Conservation (phyloP, 2,797 vertebrate species). For the Xenops minutus region DNA sequence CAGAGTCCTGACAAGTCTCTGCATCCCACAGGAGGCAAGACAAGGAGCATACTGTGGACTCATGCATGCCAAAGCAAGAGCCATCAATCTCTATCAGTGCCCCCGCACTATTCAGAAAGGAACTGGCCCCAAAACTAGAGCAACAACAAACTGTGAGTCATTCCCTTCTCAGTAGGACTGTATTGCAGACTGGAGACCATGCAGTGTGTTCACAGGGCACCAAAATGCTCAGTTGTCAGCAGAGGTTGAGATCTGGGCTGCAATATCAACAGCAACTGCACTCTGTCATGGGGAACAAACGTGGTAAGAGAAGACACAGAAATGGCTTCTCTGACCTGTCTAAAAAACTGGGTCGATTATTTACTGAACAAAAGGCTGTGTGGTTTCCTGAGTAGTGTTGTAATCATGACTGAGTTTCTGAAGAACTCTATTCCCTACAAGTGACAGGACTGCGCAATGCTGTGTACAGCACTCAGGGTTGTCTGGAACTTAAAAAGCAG, state of each 20-base stretch:
- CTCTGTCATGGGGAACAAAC: not conserved
- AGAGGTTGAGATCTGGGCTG: not conserved
- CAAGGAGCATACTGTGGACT: not conserved
- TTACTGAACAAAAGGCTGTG: not conserved
- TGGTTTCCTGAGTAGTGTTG: not conserved
- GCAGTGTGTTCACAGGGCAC: not conserved
- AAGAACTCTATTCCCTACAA: not conserved
- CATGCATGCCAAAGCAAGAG: fast-evolving
- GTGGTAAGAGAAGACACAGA: not conserved
- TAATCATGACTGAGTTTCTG: not conserved
- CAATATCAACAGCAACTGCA: not conserved
- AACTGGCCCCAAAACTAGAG: not conserved
- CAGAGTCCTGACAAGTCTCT: not conserved
- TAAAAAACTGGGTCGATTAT: not conserved
- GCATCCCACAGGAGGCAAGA: not conserved
- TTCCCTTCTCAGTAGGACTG: not conserved
- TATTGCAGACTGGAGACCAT: not conserved
- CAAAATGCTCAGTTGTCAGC: not conserved
- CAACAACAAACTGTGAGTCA: not conserved
- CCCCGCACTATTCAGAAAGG: not conserved
- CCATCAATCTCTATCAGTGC: not conserved
- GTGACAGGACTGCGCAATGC: not conserved
- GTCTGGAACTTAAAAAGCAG: not conserved
- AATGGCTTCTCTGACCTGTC: not conserved
- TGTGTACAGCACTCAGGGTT: not conserved